Conservation (phyloP, 2,888 invertebrate genomes). For the Serrognathus titanus region DNA sequence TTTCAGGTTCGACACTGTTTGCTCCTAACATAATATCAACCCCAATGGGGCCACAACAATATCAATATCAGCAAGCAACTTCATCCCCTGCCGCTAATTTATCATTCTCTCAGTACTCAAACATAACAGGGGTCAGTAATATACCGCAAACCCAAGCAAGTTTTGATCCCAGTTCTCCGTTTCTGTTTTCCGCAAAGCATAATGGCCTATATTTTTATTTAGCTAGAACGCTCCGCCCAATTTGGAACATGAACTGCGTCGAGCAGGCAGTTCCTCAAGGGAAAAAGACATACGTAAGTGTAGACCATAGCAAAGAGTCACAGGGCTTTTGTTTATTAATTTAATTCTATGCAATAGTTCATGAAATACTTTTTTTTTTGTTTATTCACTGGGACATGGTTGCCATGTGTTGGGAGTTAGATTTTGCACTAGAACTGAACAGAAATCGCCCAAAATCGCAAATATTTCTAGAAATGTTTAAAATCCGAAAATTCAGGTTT, state of each 20-base stretch:
- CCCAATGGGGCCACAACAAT: conserved; percentile 34
- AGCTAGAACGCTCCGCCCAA: conserved; percentile 78
- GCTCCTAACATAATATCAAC: conserved; percentile 47
- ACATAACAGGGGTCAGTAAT: conserved; percentile 4
- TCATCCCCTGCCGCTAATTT: conserved; percentile 12
- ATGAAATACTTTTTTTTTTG: no score
- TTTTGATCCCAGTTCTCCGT: conserved; percentile 24
- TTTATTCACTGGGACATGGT: no score
- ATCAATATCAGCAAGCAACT: conserved; percentile 24
- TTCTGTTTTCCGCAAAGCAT: conserved; percentile 73
- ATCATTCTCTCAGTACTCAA: conserved; percentile 12
- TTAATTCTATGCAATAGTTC: no score
- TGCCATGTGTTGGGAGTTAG: no score
- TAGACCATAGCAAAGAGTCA: no score
- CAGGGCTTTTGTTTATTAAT: no score
- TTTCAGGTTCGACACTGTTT: conserved; percentile 30
- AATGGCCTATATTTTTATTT: conserved; percentile 91
- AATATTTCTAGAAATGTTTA: no score
- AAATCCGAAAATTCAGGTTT: no score
- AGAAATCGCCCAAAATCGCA: no score
- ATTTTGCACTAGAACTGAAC: no score
- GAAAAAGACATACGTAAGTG: conserved; percentile 59
- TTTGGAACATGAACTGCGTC: conserved; percentile 83
- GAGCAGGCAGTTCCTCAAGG: conserved; percentile 55
- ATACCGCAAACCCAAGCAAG: conserved; percentile 8